Conservation (phyloP, 2,797 vertebrate species). For the Pseudocheirus occidentalis region DNA sequence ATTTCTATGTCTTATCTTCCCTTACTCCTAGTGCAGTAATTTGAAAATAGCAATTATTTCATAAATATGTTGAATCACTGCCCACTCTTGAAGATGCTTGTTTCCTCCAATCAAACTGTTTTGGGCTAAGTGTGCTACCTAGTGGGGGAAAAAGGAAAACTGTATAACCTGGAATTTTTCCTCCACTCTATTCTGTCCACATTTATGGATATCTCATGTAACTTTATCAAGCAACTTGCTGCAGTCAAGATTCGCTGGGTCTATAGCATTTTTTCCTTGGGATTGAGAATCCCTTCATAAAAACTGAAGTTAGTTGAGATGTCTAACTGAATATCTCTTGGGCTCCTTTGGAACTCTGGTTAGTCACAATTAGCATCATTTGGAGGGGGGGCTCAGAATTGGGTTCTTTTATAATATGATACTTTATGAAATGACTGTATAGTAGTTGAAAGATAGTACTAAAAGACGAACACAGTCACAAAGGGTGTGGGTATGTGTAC, state of each 20-base stretch:
- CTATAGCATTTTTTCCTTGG: not conserved
- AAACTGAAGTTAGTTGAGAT: not conserved
- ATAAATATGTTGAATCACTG: not conserved
- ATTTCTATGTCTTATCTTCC: not conserved
- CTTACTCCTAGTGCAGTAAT: not conserved
- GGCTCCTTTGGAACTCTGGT: not conserved
- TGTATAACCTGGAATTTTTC: not conserved
- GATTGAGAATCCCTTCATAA: too few relatives aligned
- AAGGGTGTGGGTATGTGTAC: not conserved
- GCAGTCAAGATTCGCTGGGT: not conserved
- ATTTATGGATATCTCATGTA: not conserved
- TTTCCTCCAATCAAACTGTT: not conserved
- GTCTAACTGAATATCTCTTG: not conserved
- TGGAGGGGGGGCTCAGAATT: not conserved
- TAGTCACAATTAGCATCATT: not conserved
- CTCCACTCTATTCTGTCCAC: not conserved
- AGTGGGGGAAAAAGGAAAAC: not conserved
- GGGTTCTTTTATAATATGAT: not conserved
- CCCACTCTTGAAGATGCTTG: not conserved
- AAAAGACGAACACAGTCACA: not conserved
- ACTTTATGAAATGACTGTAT: not conserved
- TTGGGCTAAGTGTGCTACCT: not conserved
- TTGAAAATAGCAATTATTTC: not conserved
- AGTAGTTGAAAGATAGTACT: not conserved
- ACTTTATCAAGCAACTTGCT: not conserved